Evolutionary conservation across 2,888 invertebrate genomes (phyloP).

Genomic region (Enchytraeus crypticus): DNA sequence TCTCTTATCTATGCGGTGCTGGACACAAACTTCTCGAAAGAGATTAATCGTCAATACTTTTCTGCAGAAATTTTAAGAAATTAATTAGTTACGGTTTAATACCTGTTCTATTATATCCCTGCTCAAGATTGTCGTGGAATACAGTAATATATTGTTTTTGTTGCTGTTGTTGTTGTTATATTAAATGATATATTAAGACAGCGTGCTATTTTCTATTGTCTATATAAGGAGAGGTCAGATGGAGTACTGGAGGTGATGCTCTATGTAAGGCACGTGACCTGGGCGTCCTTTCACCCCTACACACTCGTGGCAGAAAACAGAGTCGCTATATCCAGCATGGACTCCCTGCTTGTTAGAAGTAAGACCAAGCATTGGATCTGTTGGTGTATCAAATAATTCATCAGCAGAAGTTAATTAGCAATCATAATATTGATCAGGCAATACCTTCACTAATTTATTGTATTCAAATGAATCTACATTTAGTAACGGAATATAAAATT

Average conservation of each 20-base stretch:
- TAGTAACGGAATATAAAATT: too few species aligned
- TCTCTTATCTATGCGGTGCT: too few species aligned
- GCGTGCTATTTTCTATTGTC: not conserved
- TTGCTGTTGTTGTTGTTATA: not conserved
- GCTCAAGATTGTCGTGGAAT: not conserved
- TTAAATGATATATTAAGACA: not conserved
- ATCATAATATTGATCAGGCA: too few species aligned
- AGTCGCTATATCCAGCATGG: not conserved
- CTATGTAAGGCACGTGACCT: not conserved
- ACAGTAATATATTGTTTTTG: not conserved
- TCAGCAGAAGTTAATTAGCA: too few species aligned
- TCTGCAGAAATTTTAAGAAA: too few species aligned
- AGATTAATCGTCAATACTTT: too few species aligned
- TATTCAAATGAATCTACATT: too few species aligned
- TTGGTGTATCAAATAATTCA: too few species aligned
- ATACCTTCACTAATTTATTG: too few species aligned
- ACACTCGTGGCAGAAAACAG: conserved; percentile 6
- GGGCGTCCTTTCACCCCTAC: not conserved
- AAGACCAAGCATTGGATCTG: too few species aligned
- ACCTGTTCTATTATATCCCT: not conserved
- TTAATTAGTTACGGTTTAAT: too few species aligned
- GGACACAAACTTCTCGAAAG: too few species aligned
- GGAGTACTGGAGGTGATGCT: not conserved
- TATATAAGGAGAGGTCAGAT: not conserved
- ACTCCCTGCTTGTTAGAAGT: not conserved